Evolutionary conservation across 2,797 vertebrate species (phyloP).

Genomic region (Sebastes vulpes): DNA sequence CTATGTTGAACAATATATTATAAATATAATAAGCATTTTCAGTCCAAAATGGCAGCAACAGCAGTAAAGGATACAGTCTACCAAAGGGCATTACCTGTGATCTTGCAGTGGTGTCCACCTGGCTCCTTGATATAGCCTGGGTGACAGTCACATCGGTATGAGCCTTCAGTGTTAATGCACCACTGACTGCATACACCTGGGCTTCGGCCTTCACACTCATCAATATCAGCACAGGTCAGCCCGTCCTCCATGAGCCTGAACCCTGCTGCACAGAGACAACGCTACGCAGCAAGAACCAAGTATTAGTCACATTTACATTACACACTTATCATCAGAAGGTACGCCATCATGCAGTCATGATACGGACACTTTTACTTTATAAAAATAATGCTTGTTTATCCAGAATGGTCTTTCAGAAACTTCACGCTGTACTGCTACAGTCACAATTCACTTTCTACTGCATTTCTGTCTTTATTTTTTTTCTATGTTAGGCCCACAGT

Average conservation of each 20-base stretch:
- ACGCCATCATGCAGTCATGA: background rate
- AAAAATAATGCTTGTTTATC: background rate
- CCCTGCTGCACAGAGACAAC: constrained; percentile 84
- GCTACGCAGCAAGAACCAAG: constrained; percentile 65
- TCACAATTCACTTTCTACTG: background rate
- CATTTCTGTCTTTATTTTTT: background rate
- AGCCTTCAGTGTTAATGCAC: constrained; percentile 87
- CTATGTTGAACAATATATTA: no score
- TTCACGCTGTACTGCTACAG: background rate
- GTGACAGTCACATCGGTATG: constrained; percentile 87
- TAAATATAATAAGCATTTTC: no score
- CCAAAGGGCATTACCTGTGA: constrained; percentile 80
- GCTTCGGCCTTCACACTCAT: constrained; percentile 82
- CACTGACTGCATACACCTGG: constrained; percentile 81
- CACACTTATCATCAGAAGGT: background rate
- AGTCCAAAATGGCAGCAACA: background rate
- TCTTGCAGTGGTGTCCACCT: constrained; percentile 86
- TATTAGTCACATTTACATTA: background rate
- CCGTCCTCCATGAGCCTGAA: constrained; percentile 74
- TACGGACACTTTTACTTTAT: background rate
- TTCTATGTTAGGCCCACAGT: background rate
- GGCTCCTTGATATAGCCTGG: constrained; percentile 87
- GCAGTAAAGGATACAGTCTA: no score
- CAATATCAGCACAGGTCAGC: constrained; percentile 79
- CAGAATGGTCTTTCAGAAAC: background rate